Evolutionary conservation across 2,888 invertebrate genomes (phyloP), one percentile per base, ranked within the genome.

Genomic region (Hermaeophaga mercurialis): DNA sequence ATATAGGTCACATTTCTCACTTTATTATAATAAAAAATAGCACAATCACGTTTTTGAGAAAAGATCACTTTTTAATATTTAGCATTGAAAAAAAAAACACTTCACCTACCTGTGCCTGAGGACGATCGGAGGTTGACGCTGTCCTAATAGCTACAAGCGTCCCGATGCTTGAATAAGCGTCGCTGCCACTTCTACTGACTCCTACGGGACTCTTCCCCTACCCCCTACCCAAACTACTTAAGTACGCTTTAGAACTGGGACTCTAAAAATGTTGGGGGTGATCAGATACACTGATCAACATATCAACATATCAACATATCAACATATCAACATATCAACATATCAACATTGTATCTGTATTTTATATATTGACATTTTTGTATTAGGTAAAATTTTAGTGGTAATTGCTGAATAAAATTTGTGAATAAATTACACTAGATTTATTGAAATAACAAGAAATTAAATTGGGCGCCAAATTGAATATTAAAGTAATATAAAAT

Each of bases 91-190:
- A 56, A 38, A 56, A 54, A 49, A 39, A 41, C 53, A 58, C 54
- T 45, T 49, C 58, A 66, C 70, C 68, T 77, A 77, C 77, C 76
- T 77, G 68, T 72, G 75, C 74, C 74, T 74, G 74, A 70, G 72
- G 75, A 73, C 74, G 77, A 73, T 75, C 74, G 72, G 75, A 75
- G 70, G 76, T 74, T 73, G 74, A 75, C 74, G 75, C 75, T 74
- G 74, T 76, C 75, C 75, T 75, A 74, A 74, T 70, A 74, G 76
- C 75, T 76, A 76, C 75, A 76, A 71, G 76, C 77, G 75, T 74
- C 76, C 75, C 75, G 76, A 72, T 75, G 75, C 56, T 57, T 44
- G 55, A 58, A 55, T 44, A 69, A 66, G 62, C 62, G 62, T 47
- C 66, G 66, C 59, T 64, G 59, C 66, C 68, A 64, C 69, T 68